Evolutionary conservation across 2,888 invertebrate genomes (phyloP).

Genomic region (Drosophila buzzatii): DNA sequence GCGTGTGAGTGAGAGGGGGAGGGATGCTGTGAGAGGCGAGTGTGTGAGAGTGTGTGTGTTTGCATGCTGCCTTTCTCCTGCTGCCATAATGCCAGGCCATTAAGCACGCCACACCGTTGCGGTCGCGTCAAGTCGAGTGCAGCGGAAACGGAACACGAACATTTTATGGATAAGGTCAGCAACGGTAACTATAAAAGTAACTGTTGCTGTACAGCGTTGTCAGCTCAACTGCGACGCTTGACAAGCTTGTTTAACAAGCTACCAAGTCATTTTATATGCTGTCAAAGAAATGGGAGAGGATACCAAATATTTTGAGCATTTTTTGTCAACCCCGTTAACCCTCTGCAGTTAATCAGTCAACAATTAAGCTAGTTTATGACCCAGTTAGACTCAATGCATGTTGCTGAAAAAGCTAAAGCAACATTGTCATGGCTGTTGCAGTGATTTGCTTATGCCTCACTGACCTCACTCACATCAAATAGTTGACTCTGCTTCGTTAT

Average conservation of each 20-base stretch:
- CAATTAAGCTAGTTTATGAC: slow-evolving; percentile 24
- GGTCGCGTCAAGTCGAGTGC: slow-evolving; percentile 65
- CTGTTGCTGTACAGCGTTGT: slow-evolving; percentile 4
- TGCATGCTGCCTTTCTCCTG: slow-evolving; percentile 24
- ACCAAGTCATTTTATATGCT: slow-evolving; percentile 8
- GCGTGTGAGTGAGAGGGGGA: neutral
- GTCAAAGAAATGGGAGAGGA: no score
- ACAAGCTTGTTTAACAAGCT: slow-evolving; percentile 18
- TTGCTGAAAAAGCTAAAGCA: neutral
- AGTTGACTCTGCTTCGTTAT: slow-evolving; percentile 19
- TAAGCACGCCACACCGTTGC: slow-evolving; percentile 60
- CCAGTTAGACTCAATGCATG: slow-evolving; percentile 13
- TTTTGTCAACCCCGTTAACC: neutral
- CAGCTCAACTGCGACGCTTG: neutral
- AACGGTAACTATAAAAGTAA: neutral
- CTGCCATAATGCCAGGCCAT: slow-evolving; percentile 54
- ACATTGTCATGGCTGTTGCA: slow-evolving; percentile 12
- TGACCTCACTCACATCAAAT: slow-evolving; percentile 20
- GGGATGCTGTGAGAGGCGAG: neutral
- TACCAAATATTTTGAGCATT: no score
- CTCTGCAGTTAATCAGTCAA: neutral
- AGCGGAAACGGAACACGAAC: slow-evolving; percentile 61
- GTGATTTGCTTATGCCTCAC: neutral
- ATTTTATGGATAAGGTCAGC: slow-evolving; percentile 34
- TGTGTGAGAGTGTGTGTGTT: slow-evolving; percentile 19